Evolutionary conservation across 2,797 vertebrate species (phyloP), one percentile per base, ranked within the genome.

Genomic region (Ctenosaura bakeri): DNA sequence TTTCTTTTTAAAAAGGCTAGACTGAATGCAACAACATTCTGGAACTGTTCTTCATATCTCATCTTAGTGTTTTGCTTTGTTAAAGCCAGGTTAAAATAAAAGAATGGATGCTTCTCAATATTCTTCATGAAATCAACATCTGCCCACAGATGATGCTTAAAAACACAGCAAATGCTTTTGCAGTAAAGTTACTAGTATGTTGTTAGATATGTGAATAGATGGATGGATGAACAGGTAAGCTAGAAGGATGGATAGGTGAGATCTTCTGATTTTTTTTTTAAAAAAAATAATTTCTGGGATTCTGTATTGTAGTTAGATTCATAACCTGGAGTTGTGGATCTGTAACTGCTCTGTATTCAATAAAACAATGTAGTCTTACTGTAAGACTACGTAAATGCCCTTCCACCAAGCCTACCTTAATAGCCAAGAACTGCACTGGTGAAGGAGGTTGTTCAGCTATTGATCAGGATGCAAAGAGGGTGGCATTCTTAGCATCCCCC

Each of bases 11-110:
- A 84, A 78, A 86, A 88, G 92, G 71, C 10, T 29, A 0, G 90
- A 90, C 59, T 89, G 85, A 94, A 91, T 52, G 64, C 50, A 38
- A 87, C 12, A 0, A 0, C 92, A 81, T 88, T 89, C 6, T 8
- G 86, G 54, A 77, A 46, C 0, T 64, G 77, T 89, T 10, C 0
- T n/a, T 84, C 76, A 6, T 56, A 85, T 81, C 82, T 35, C 13
- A 69, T 2, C 38, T 1, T 26, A 35, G 16, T 18, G 13, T 66
- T 22, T 38, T 35, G 52, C 1, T 26, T 16, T 42, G 12, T 62
- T 85, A 5, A 42, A 83, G 9, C 1, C n/a, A 83, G 20, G 20
- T 69, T 69, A 29, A 2, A 69, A 69, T 26, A 74, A 5, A 46
- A 81, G n/a, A 10, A 69, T 35, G 10, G 4, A 26, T 1, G 12